These are phyloP conservation scores for Acronicta psi DNA, from an alignment of 2,888 invertebrate genomes.

Conservation along the genomic window DNA sequence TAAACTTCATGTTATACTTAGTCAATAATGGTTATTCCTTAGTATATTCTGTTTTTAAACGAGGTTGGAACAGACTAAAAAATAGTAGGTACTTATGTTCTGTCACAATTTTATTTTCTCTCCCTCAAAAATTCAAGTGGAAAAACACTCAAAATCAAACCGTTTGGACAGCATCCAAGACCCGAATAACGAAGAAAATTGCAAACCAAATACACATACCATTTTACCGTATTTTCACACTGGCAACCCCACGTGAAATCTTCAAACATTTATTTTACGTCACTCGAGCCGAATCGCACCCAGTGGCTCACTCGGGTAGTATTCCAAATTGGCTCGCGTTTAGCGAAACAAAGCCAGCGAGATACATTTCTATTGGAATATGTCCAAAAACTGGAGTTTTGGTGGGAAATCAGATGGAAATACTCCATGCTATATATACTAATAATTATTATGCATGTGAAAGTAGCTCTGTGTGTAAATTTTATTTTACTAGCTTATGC, in stretches of 20 bases:
- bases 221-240: conserved; percentile 24
- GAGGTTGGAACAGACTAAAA: too few species aligned
- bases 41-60: too few species aligned
- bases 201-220: conserved; percentile 6
- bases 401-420: conserved; percentile 6
- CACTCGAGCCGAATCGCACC: conserved; percentile 16
- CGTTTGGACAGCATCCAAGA: conserved; percentile 37
- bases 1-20: too few species aligned
- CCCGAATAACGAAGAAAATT: conserved; percentile 13
- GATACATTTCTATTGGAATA: conserved; percentile 53
- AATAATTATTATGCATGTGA: too few species aligned
- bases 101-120: not conserved
- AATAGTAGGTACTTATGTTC: not conserved
- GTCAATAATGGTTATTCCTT: too few species aligned
- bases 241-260: conserved; percentile 30
- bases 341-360: conserved; percentile 51
- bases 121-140: not conserved
- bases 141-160: conserved; percentile 2
- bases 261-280: conserved; percentile 35
- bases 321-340: conserved; percentile 49
- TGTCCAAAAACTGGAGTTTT: conserved; percentile 47
- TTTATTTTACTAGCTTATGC: too few species aligned
- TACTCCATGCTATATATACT: not conserved
- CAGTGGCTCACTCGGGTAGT: conserved; percentile 9
- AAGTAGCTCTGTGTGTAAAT: too few species aligned